A percentile compares a stretch with the other conserved stretches of the same genome.
Evolutionary conservation across 2,888 invertebrate species (phyloP).

Genomic region (Spodoptera exigua): DNA sequence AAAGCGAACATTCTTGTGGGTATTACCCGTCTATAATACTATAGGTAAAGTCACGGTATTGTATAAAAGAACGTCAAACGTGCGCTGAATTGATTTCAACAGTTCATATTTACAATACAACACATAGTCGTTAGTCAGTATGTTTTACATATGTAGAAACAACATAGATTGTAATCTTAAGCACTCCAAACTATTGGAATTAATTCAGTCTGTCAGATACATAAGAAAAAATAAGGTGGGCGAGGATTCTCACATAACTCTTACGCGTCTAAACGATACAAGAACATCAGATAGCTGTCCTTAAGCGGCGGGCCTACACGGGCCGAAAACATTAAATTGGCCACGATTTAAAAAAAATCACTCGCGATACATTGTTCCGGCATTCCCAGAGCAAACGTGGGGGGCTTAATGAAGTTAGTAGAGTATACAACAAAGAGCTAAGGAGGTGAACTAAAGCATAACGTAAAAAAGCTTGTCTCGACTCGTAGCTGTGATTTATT

Average conservation of each 20-base stretch:
- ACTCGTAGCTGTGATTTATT: constrained; percentile 84
- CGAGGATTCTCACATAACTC: constrained; percentile 82
- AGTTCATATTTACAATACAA: constrained; percentile 38
- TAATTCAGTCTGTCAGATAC: constrained; percentile 59
- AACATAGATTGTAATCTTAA: constrained; percentile 47
- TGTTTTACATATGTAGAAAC: constrained; percentile 43
- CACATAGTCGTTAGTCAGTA: constrained; percentile 32
- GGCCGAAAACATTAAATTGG: constrained; percentile 79
- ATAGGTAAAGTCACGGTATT: constrained; percentile 39
- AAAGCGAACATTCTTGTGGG: constrained; percentile 41
- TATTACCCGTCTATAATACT: constrained; percentile 25
- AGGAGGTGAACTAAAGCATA: constrained; percentile 85
- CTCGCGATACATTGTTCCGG: constrained; percentile 76
- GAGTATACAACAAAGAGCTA: constrained; percentile 76
- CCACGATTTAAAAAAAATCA: constrained; percentile 76
- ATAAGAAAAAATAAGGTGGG: constrained; percentile 60
- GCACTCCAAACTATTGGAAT: constrained; percentile 47
- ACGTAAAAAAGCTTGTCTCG: constrained; percentile 82
- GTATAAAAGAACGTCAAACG: constrained; percentile 37
- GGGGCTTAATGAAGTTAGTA: constrained; percentile 81
- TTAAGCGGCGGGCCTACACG: constrained; percentile 63
- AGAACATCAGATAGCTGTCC: constrained; percentile 73
- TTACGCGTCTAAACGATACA: constrained; percentile 70
- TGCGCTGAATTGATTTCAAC: constrained; percentile 32
- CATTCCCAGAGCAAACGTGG: constrained; percentile 71